Evolutionary conservation across 2,113 vertebrate genomes (phyloP), one percentile per base, ranked within the genome.

Genomic region (Zosterops japonicus): DNA sequence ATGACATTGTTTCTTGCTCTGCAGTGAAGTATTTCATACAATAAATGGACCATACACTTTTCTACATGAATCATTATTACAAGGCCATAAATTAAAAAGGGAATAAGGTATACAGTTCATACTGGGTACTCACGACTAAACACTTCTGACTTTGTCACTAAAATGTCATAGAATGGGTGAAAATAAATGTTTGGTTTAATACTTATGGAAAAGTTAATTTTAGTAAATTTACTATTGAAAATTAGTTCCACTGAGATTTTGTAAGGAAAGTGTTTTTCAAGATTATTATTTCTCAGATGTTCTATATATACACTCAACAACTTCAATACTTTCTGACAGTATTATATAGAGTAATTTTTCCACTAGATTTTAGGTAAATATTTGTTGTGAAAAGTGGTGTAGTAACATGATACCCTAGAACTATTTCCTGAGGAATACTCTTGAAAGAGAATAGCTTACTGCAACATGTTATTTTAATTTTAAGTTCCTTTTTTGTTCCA

Each of bases 41-140:
- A 91, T 72, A 59, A 97, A 91, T 84, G 55, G 57, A 69, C 20
- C 46, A 49, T 63, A 36, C 0, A 0, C 24, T 86, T 96, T 96
- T 89, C 72, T 39, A 72, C 46, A 47, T 28, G 39, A 41, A 46
- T 83, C 76, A 71, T 91, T 31, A 87, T 91, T 87, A 57, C 60
- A 94, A 56, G 46, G 22, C 50, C 29, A 83, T 79, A 72, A 95
- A 95, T 93, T 90, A 90, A 97, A 96, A 74, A 75, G 28, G 12
- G 27, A 95, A 90, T 94, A 87, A 47, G 28, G 60, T 39, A 57
- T 36, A 50, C 78, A 94, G 96, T 89, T 90, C 25, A 12, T 84
- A 5, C 24, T 86, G 39, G 77, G 56, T 95, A 60, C 17, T 76
- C 36, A 29, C 49, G 50, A 91, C n/a, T 90, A 88, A 94, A 47